These are phyloP conservation scores for Epistrophella euchroma DNA, from an alignment of 2,888 invertebrate species.

Conservation along the genomic window DNA sequence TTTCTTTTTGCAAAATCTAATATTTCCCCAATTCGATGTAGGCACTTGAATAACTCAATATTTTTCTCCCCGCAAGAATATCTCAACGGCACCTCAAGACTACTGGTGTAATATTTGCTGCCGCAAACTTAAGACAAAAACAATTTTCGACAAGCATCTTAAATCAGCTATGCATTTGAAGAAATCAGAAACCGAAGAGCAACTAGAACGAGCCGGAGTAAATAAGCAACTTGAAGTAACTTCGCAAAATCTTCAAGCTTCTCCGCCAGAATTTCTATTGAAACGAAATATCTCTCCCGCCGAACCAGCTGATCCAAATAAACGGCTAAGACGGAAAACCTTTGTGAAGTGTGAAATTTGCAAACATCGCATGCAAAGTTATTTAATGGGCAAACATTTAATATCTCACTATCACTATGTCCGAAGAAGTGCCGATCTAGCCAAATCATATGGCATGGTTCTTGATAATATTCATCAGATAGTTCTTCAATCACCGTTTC, in stretches of 20 bases:
- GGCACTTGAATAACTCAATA: neutral
- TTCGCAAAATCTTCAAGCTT: slow-evolving; percentile 57
- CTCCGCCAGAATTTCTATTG: slow-evolving; percentile 15
- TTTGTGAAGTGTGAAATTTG: slow-evolving; percentile 90
- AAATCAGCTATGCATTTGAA: slow-evolving; percentile 89
- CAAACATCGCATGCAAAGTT: slow-evolving; percentile 87
- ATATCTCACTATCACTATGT: slow-evolving; percentile 94
- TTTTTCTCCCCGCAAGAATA: neutral
- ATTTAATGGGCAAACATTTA: slow-evolving; percentile 92
- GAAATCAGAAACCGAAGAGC: slow-evolving; percentile 87
- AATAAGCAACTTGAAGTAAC: slow-evolving; percentile 73
- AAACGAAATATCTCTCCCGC: slow-evolving; percentile 24
- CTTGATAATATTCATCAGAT: slow-evolving; percentile 91
- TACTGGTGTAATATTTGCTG: slow-evolving; percentile 94
- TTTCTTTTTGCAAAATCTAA: no score
- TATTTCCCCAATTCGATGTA: neutral
- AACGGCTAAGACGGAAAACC: slow-evolving; percentile 86
- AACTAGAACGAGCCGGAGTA: slow-evolving; percentile 87
- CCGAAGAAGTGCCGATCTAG: slow-evolving; percentile 87
- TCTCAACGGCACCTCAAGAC: slow-evolving; percentile 69
- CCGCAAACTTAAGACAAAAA: slow-evolving; percentile 89
- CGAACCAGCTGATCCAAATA: slow-evolving; percentile 72
- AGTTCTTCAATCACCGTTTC: slow-evolving; percentile 92
- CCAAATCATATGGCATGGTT: slow-evolving; percentile 87
- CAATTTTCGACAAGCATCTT: slow-evolving; percentile 91